Evolutionary conservation across 2,797 vertebrate species (phyloP), one percentile per base, ranked within the genome.

Genomic region (Smutsia temminckii): DNA sequence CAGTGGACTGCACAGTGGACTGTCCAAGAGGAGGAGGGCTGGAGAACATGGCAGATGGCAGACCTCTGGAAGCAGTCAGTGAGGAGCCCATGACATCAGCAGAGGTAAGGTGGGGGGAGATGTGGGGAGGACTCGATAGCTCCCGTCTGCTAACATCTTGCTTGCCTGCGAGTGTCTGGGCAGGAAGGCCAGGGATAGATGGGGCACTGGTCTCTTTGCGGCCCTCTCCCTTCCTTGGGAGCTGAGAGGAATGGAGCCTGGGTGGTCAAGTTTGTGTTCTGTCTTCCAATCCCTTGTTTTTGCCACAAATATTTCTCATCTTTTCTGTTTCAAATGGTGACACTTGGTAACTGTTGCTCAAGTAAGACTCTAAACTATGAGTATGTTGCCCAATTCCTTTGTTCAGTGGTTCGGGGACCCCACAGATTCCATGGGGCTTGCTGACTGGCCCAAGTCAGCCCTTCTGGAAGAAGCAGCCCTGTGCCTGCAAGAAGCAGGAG

Each of bases 311-410:
- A 64, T 79, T 78, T 85, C 74, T 71, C 21, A 8, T 88, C 59
- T 64, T 66, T 81, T 72, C 32, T 66, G 85, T 89, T 79, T 87
- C 80, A 93, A 83, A 90, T 7, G 13, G 63, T 92, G 88, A 89
- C 59, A 71, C 23, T 81, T 14, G 1, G 42, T 63, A 81, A 61
- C 69, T 1, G 0, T 72, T 77, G 55, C 42, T 55, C 49, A 42
- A 34, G 29, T 29, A 25, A 57, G 51, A 66, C 81, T 77, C 51
- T 12, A n/a, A 34, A 32, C 51, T 42, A 1, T 59, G 42, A 21
- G 23, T 17, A 17, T 0, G 0, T 17, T 78, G 69, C 75, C 80
- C n/a, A 53, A 2, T 16, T 79, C 51, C n/a, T 8, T 25, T 4
- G 10, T 51, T 37, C 29, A 46, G 6, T 4, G 16, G 46, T 17